phyloP scores from a whole-genome alignment of 2,113 vertebrate genomes.

The Carlito syrichta region DNA sequence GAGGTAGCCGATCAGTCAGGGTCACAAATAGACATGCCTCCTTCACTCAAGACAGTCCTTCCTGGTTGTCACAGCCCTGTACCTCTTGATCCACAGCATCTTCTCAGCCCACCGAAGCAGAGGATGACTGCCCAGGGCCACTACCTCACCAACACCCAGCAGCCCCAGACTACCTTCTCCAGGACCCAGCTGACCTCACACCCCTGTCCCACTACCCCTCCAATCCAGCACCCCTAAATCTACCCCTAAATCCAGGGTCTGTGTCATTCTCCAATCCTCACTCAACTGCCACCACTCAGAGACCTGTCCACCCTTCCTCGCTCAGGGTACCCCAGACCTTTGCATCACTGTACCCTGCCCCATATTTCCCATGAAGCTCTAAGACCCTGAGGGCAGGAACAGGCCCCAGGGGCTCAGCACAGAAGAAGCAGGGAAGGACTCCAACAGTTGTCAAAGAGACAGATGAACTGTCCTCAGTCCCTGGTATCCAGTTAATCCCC shows the following conservation, averaged over 20 bases:
- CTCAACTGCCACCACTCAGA: background rate
- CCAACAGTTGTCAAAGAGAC: slow-evolving; percentile 2
- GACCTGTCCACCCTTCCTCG: background rate
- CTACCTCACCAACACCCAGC: background rate
- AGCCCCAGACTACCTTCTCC: background rate
- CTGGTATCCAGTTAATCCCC: background rate
- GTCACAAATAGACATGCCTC: background rate
- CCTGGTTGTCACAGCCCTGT: background rate
- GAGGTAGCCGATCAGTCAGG: background rate
- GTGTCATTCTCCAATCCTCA: background rate
- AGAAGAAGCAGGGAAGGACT: background rate
- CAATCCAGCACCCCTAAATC: background rate
- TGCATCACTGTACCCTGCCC: background rate
- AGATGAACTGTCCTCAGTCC: background rate
- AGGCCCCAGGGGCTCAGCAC: background rate
- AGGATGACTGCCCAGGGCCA: background rate
- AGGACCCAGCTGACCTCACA: background rate
- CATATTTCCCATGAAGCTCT: background rate
- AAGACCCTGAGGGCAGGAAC: background rate
- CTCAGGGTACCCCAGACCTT: background rate
- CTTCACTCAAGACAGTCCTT: background rate
- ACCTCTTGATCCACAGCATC: background rate
- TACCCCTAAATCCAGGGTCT: background rate
- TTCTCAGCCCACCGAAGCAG: background rate
- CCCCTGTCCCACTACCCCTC: background rate